These are phyloP conservation scores for Chloroceryle inda DNA, from an alignment of 2,797 vertebrate genomes.

Conservation along the genomic window DNA sequence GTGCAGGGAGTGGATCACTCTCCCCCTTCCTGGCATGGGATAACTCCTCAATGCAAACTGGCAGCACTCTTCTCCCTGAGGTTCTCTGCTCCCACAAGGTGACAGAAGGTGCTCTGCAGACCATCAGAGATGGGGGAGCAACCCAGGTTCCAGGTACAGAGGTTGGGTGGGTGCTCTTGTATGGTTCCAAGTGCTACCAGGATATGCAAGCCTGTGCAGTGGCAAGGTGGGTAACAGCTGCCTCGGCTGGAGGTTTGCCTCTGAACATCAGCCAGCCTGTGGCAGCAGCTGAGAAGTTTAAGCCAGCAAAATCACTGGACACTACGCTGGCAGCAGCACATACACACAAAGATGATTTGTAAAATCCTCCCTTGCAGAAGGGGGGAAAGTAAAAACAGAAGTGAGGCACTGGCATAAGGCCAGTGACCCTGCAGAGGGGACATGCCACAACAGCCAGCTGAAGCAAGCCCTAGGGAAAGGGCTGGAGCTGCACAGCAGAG, in stretches of 20 bases:
- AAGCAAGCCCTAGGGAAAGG: neutral
- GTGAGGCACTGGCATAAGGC: neutral
- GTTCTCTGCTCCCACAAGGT: neutral
- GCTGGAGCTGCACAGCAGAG: neutral
- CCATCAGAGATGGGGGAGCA: rapidly evolving
- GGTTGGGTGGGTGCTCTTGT: neutral
- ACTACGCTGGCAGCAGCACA: neutral
- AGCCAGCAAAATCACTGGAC: neutral
- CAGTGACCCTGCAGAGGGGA: neutral
- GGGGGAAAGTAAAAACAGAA: neutral
- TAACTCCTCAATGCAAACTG: rapidly evolving
- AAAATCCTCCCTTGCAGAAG: neutral
- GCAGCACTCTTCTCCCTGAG: rapidly evolving
- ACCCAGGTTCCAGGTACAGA: neutral
- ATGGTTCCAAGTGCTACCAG: neutral
- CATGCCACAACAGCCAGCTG: neutral
- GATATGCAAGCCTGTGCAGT: rapidly evolving
- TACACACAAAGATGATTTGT: neutral
- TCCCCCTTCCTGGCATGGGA: rapidly evolving
- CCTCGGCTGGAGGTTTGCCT: neutral
- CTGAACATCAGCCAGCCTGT: neutral
- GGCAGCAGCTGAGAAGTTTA: neutral
- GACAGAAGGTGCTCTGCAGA: neutral
- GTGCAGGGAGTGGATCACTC: neutral
- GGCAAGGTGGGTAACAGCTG: neutral